These are phyloP conservation scores for Octodon degus DNA, from an alignment of 2,113 vertebrate species.

Conservation along the genomic window DNA sequence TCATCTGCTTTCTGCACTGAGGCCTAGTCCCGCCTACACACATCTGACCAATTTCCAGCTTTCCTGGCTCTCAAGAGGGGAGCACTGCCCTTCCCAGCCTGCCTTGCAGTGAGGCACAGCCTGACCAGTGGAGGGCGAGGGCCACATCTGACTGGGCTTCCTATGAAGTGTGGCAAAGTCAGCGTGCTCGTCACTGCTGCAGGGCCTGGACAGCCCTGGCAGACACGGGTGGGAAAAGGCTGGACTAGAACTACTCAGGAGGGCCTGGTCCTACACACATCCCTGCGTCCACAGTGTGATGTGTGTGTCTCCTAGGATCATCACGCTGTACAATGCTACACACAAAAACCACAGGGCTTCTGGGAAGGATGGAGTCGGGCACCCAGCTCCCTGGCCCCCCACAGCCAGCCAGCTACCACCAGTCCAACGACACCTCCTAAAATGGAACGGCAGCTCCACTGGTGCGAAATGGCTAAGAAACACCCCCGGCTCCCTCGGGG, in stretches of 20 bases:
- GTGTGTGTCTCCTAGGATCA: neutral
- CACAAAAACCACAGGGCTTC: neutral
- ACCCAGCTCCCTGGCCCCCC: neutral
- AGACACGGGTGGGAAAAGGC: neutral
- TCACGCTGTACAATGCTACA: neutral
- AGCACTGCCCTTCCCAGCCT: neutral
- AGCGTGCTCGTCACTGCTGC: neutral
- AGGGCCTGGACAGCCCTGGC: neutral
- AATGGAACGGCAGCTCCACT: neutral
- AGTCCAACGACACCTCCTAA: neutral
- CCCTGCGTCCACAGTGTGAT: neutral
- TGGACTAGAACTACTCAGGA: neutral
- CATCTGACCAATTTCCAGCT: too few species aligned
- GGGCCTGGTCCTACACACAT: neutral
- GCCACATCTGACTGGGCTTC: neutral
- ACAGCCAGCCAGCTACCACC: neutral
- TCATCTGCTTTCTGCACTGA: too few species aligned
- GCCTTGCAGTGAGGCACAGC: neutral
- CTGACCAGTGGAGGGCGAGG: neutral
- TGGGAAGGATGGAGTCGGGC: neutral
- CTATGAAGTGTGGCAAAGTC: neutral
- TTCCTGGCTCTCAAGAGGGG: too few species aligned
- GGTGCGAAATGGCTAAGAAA: neutral
- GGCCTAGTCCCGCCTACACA: too few species aligned
- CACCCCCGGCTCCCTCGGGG: neutral